Evolutionary conservation across 2,113 vertebrate genomes (phyloP), one percentile per base, ranked within the genome.

Genomic region (Heloderma charlesbogerti): DNA sequence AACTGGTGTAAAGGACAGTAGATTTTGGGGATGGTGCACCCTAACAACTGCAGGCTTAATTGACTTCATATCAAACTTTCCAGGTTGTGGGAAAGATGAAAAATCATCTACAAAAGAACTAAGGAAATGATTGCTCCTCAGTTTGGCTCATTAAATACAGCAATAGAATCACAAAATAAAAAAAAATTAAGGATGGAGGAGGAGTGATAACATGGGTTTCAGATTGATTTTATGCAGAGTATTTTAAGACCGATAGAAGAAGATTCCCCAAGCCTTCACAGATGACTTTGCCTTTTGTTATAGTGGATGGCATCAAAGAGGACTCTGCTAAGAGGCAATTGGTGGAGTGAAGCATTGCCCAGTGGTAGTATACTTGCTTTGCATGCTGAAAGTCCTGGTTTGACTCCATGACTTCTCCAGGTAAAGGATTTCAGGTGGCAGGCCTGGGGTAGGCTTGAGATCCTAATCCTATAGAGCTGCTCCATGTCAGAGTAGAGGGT

Each of bases 71-170:
- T 92, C 27, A 74, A 40, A 12, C 91, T 93, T 77, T 88, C 37
- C 79, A 60, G 54, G 90, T 88, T 83, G 3, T 81, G 84, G 72
- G 27, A 94, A 94, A 82, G 45, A 84, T 45, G 54, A 48, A 71
- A 87, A 91, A 63, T 88, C 37, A 87, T 80, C 66, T 75, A 86
- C 69, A 92, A 93, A 1, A 2, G 84, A 85, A 40, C 81, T 91
- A 84, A 92, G 87, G 69, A 91, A 92, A 91, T 7, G 37, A 88
- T 31, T 95, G 94, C 72, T 91, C 31, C 86, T 94, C 93, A 6
- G 87, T 92, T 88, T 48, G 6, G 7, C 91, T 93, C n/a, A 86
- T 92, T 94, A 94, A 92, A 87, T 92, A 83, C 63, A 66, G 82
- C n/a, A 92, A 89, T 91, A 92, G 81, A 83, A 83, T 83, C 54